Percentiles rank a stretch among this genome's conserved stretches.
phyloP scores from a whole-genome alignment of 1,140 invertebrate genomes.

The Drosophila littoralis region DNA sequence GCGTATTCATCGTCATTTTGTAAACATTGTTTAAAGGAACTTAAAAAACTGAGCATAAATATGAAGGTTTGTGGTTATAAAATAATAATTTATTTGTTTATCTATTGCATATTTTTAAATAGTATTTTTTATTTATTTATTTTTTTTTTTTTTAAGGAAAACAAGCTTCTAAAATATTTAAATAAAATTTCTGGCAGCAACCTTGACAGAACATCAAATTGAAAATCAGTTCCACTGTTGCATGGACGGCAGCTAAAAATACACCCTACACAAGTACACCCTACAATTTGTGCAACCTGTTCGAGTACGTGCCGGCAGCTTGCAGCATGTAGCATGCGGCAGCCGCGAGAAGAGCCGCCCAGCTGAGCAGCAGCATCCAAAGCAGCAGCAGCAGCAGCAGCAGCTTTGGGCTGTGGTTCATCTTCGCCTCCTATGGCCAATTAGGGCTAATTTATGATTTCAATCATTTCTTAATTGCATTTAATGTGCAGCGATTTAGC shows the following conservation, averaged over 20 bases:
- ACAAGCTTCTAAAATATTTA: no score
- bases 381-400: background rate
- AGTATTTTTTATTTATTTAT: no score
- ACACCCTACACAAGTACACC: slow-evolving; percentile 40
- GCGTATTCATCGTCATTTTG: no score
- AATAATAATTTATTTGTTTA: no score
- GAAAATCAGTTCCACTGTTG: slow-evolving; percentile 19
- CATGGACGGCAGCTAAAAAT: slow-evolving; percentile 63
- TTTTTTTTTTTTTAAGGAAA: no score
- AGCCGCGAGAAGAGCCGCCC: background rate
- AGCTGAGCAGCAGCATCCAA: background rate
- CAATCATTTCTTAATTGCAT: slow-evolving; percentile 83
- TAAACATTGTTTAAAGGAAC: no score
- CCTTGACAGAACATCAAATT: background rate
- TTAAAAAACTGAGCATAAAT: no score
- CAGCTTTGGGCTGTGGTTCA: background rate
- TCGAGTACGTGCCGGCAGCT: slow-evolving; percentile 57
- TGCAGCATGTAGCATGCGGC: background rate
- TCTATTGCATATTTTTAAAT: no score
- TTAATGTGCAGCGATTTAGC: slow-evolving; percentile 80
- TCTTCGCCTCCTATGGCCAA: slow-evolving; percentile 67
- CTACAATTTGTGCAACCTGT: slow-evolving; percentile 63
- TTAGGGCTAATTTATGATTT: slow-evolving; percentile 82
- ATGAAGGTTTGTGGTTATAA: no score
- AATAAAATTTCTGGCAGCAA: no score